These are phyloP conservation scores for Heloderma charlesbogerti DNA, from an alignment of 2,113 vertebrate genomes.

Conservation along the genomic window DNA sequence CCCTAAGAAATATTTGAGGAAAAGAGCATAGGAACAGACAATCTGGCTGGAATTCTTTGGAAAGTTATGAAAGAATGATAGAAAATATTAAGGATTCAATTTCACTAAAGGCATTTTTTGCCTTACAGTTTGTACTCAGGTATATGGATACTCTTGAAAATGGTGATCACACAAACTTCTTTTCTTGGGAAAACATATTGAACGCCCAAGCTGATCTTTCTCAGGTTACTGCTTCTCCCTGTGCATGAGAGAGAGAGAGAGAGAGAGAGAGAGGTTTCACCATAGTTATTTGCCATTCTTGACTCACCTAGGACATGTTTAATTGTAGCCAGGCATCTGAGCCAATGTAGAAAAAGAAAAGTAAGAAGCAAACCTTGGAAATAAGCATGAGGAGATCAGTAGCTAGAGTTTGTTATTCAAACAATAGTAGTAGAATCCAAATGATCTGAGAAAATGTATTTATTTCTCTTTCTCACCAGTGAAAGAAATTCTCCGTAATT, in stretches of 20 bases:
- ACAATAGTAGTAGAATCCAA: no score
- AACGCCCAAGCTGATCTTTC: not conserved
- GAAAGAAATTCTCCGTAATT: not conserved
- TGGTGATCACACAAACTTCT: not conserved
- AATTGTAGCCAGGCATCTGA: not conserved
- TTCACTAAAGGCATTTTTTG: not conserved
- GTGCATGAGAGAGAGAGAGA: not conserved
- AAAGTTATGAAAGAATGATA: not conserved
- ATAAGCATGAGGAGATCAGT: not conserved
- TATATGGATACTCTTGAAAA: not conserved
- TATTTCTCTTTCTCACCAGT: not conserved
- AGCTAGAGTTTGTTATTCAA: no score
- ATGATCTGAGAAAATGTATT: not conserved
- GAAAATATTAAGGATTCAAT: not conserved
- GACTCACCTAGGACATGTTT: not conserved
- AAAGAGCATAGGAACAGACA: not conserved
- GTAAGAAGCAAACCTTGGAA: not conserved
- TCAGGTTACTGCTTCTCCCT: not conserved
- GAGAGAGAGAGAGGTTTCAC: not conserved
- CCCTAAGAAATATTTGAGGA: not conserved
- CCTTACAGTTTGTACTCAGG: no score
- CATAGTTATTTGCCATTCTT: not conserved
- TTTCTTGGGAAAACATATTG: not conserved
- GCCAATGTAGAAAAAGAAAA: not conserved
- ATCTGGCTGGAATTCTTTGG: not conserved